Evolutionary conservation across 2,888 invertebrate genomes (phyloP), one percentile per base, ranked within the genome.

Genomic region (Ariolimax columbianus): DNA sequence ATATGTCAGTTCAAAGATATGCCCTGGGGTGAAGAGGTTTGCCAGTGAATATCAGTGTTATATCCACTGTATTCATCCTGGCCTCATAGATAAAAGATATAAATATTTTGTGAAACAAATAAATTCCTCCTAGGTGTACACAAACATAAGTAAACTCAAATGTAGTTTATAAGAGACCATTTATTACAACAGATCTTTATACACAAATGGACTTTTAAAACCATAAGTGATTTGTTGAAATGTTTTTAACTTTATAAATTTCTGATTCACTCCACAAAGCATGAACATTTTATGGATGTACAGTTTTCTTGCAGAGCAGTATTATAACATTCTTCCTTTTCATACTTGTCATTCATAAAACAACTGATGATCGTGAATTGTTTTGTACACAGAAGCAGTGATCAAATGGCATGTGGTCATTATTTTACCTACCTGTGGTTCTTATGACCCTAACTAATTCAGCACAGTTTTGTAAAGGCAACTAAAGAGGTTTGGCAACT

Each of bases 131-230:
- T n/a, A n/a, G n/a, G n/a, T n/a, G n/a, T n/a, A n/a, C n/a, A n/a
- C n/a, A n/a, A n/a, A n/a, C n/a, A n/a, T n/a, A n/a, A n/a, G n/a
- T n/a, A n/a, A n/a, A n/a, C n/a, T n/a, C n/a, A n/a, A n/a, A n/a
- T n/a, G n/a, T 47, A 75, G n/a, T 77, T 66, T 77, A 47, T 55
- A 73, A 82, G 82, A 85, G 85, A 77, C 82, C 77, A 85, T 85
- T 81, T 85, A 85, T 82, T 85, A 85, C 85, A 85, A 85, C 85
- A 85, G 85, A 85, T 85, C 85, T 85, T 85, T 85, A 73, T 77
- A 85, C 82, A 82, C 75, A 82, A 75, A 68, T 80, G 80, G 36
- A 43, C 77, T 78, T 78, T 83, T 83, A 73, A 82, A 72, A 72
- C 72, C 70, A 72, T 83, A 59, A 68, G 68, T 38, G 33, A 78